Base-by-base conservation (phyloP, 2,888 invertebrate species). In the Tinea trinotella region DNA sequence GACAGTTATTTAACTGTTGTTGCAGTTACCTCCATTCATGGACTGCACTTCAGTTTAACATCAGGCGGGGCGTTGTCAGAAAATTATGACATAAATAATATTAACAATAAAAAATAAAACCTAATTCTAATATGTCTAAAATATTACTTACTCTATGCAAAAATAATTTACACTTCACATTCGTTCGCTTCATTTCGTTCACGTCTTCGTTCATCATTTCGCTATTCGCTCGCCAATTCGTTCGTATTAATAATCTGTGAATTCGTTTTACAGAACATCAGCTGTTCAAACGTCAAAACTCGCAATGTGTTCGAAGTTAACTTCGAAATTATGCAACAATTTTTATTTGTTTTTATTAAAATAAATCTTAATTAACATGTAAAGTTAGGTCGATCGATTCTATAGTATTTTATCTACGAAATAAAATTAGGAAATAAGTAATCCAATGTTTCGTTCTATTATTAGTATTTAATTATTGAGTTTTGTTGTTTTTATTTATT, bases 281-380 rank as follows among this genome's bases (percentile, higher is more conserved):
- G 46, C 46, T 46, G 46, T 46, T 46, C 19, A 46, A 18, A 46
- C 46, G 46, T 46, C 46, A 46, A 46, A 50, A 4, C 20, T 20
- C 52, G 30, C 53, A 24, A 24, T 50, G 50, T 50, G 50, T 50
- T 50, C 50, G 50, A 50, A 50, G 9, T 50, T 24, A 24, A 24
- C 50, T 50, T 24, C 15, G 9, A 50, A 50, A 54, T 57, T 58
- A 68, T 67, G 68, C 68, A 68, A 68, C 61, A 60, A 60, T 60
- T 56, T 57, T 60, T 52, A 36, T 55, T 59, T 58, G 56, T 59
- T 59, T 54, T 48, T 44, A 49, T 44, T 54, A 40, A 34, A 46
- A 12, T 52, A 30, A 30, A 30, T 7, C 6, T 22, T 46, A 50
- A 17, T 36, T 4, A 40, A 40, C 40, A 40, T 40, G 40, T 40